Evolutionary conservation across 2,113 vertebrate species (phyloP).

Genomic region (Danionella cerebrum): DNA sequence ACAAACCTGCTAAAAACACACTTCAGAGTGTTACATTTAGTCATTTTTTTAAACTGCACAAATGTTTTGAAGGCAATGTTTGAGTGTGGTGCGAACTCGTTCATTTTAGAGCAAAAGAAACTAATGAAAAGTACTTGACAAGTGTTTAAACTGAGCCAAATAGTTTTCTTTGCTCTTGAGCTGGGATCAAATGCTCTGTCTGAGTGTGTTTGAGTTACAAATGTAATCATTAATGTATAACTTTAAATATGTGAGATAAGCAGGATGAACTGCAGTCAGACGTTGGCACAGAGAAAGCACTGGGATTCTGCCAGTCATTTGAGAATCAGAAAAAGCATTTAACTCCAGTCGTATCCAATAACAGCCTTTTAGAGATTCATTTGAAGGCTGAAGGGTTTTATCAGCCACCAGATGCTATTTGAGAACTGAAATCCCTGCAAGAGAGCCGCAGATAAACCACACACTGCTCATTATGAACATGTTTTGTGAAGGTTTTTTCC

Average conservation of each 20-base stretch:
- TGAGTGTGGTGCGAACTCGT: no score
- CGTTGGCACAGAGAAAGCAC: neutral
- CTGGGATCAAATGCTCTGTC: neutral
- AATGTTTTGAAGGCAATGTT: no score
- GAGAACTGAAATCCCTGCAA: neutral
- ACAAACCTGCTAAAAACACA: no score
- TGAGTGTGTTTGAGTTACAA: neutral
- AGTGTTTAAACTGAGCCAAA: neutral
- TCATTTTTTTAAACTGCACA: no score
- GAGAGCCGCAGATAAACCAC: neutral
- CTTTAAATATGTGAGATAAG: neutral
- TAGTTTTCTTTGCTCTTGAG: neutral
- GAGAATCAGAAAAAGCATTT: neutral
- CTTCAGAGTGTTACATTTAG: no score
- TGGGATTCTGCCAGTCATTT: constrained; percentile 4
- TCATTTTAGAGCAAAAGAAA: neutral
- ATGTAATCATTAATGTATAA: neutral
- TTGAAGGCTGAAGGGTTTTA: neutral
- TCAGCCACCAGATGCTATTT: neutral
- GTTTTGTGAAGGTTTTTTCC: neutral
- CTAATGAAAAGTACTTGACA: neutral
- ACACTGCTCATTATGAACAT: neutral
- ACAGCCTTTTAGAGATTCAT: neutral
- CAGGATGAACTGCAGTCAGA: neutral
- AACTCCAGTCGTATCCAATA: neutral